Conservation (phyloP, 2,113 vertebrate species). For the Craseonycteris thonglongyai region DNA sequence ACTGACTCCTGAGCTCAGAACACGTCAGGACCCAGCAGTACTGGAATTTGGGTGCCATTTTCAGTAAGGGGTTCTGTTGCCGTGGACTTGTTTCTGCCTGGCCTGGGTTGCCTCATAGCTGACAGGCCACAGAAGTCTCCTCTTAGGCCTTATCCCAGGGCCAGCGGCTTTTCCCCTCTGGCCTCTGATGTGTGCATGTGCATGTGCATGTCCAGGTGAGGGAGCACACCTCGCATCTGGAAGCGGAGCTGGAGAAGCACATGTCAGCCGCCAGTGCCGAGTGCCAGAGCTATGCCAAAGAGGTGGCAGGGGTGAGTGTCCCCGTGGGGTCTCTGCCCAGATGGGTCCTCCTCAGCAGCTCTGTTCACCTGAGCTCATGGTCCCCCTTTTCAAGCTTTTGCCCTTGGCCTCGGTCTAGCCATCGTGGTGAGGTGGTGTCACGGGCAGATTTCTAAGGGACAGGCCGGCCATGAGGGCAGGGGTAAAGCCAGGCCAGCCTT, state of each 20-base stretch:
- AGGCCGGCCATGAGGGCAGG: not conserved
- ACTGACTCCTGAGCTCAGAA: not conserved
- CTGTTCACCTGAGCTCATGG: not conserved
- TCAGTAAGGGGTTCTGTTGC: not conserved
- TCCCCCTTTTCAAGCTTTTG: not conserved
- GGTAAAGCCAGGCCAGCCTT: not conserved
- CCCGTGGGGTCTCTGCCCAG: rapidly evolving
- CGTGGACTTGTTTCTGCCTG: not conserved
- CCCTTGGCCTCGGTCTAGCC: not conserved
- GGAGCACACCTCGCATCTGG: slow-evolving; percentile 87
- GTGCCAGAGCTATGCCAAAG: slow-evolving; percentile 83
- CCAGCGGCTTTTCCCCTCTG: too few relatives aligned
- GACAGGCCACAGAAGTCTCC: rapidly evolving
- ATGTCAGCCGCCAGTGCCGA: slow-evolving; percentile 82
- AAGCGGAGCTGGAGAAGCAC: slow-evolving; percentile 91
- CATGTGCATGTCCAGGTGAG: slow-evolving; percentile 80
- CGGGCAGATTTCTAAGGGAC: not conserved
- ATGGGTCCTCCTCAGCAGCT: not conserved
- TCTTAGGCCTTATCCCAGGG: not conserved
- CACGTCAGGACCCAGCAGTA: not conserved
- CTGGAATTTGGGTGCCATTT: not conserved
- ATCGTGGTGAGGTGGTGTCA: not conserved
- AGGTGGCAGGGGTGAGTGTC: slow-evolving; percentile 83
- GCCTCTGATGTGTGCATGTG: not conserved
- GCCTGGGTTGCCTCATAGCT: not conserved